Evolutionary conservation across 53 echinoderm and acorn worm species (phyloP), one percentile per base, ranked within the genome.

Genomic region (Henricia sp.): DNA sequence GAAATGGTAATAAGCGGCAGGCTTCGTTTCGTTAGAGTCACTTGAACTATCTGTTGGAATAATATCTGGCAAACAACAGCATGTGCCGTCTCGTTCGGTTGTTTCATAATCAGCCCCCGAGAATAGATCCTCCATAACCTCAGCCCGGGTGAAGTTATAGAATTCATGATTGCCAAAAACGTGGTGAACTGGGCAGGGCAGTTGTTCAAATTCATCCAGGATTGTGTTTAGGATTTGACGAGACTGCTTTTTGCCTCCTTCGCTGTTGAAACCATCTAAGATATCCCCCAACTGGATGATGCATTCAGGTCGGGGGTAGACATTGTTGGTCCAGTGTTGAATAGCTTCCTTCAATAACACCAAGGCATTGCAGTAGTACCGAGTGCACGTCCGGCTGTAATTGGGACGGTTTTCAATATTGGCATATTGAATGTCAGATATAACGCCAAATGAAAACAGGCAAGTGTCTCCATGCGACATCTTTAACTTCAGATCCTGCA

Each of bases 391-490:
- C 26, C 77, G 52, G 17, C 44, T 52, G 82, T 59, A 92, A 76
- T 91, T 90, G 3, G 63, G 36, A 29, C 90, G 67, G 80, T 94
- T 77, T 11, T 90, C 92, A 2, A 78, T 72, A 42, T 97, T 90
- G 6, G 92, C 97, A 48, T 92, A 94, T 74, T 97, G 97, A 1
- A 94, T 90, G 83, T 97, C 97, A 4, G 97, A 70, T 37, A 94
- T 85, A 6, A 92, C 57, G 39, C 97, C 97, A 37, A 97, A 97
- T 12, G 92, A 88, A 43, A 96, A 96, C 17, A 89, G 50, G 37
- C 53, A 73, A 29, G 62, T n/a, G n/a, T n/a, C n/a, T n/a, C n/a
- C n/a, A n/a, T n/a, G n/a, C n/a, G n/a, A n/a, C n/a, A n/a, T n/a
- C n/a, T n/a, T n/a, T n/a, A n/a, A n/a, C n/a, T n/a, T n/a, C n/a